Percentiles rank a stretch among this genome's conserved stretches.
Conservation (phyloP, 1,140 invertebrate species). For the Maniola jurtina region DNA sequence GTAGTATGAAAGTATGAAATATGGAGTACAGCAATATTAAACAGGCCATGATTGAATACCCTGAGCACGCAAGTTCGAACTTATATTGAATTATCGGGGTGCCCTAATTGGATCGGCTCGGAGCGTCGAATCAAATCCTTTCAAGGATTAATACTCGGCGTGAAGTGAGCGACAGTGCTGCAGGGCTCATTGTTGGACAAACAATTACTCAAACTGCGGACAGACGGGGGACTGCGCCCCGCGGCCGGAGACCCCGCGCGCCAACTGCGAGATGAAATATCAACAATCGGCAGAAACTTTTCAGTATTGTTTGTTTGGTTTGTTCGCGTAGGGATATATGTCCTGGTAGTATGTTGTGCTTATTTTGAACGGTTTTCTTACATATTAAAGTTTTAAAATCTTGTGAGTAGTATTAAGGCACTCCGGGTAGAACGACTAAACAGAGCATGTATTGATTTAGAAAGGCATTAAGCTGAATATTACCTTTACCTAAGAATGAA, state of each 20-base stretch:
- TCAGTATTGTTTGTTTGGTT: neutral
- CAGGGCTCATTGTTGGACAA: neutral
- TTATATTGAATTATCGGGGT: neutral
- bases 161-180: neutral
- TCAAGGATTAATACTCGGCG: neutral
- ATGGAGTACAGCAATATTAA: too few species aligned
- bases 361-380: too few species aligned
- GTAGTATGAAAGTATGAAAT: too few species aligned
- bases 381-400: too few species aligned
- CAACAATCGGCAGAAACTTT: conserved; percentile 6
- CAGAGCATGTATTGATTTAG: too few species aligned
- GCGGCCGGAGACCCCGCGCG: neutral
- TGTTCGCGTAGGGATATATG: neutral
- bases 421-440: too few species aligned
- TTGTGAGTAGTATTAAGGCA: too few species aligned
- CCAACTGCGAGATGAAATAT: conserved; percentile 4
- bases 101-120: neutral
- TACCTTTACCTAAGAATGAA: too few species aligned
- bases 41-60: too few species aligned
- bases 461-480: too few species aligned
- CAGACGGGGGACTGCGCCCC: neutral
- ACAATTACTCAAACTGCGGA: neutral
- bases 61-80: neutral
- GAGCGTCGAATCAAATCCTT: neutral
- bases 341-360: too few species aligned